Base-by-base conservation (phyloP, 2,888 invertebrate genomes). In the Resseliella maxima region DNA sequence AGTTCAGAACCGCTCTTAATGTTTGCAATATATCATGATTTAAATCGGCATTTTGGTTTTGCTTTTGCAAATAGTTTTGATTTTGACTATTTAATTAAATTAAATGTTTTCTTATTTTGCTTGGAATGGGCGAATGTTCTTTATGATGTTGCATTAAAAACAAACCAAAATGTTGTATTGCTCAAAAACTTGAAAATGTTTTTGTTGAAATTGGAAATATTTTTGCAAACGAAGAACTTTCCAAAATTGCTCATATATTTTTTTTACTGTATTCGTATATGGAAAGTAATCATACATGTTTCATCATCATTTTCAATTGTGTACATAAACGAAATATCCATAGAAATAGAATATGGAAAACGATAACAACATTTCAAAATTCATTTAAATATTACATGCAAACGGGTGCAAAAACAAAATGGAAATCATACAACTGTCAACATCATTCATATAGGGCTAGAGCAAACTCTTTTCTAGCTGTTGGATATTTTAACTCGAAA, bases 351-450 rank as follows among this genome's bases (percentile, higher is more conserved):
- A n/a, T n/a, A n/a, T n/a, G n/a, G n/a, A n/a, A 59, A 27, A 15
- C 27, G 59, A 59, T 59, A 72, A 72, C 72, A 72, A 72, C n/a
- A 72, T 72, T 35, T 31, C 15, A 31, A 72, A 72, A 72, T 72
- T 35, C 72, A 31, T 72, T 72, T 72, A 72, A 72, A 72, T 15
- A 35, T 15, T 31, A 72, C 31, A 31, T 8, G 27, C 2, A 31
- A 72, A 15, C 5, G 0, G 31, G 72, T 59, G 59, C 72, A 72
- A 72, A 72, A 72, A 72, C 31, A 31, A 72, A 72, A 72, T 72
- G 72, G 72, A 72, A n/a, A 72, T 72, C 72, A 72, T 72, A 35
- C 2, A 72, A 72, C 72, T 31, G 72, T 72, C 72, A 72, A 72
- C 72, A 72, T 72, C 72, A 72, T 35, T 72, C 72, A 72, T 35